These are phyloP conservation scores for Cantharis lateralis DNA, from an alignment of 2,888 invertebrate species.

Conservation along the genomic window DNA sequence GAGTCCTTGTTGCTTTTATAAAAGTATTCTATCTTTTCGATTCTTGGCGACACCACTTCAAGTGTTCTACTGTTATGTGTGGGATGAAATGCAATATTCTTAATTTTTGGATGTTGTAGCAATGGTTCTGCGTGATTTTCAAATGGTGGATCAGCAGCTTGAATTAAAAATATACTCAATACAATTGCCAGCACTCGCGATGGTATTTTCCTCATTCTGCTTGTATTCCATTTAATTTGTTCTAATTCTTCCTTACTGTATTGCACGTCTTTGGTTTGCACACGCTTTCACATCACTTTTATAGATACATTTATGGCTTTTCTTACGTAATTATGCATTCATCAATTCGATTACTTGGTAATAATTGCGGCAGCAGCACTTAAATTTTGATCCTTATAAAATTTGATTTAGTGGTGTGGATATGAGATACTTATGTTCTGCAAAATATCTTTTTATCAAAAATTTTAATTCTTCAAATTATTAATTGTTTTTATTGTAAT, in stretches of 20 bases:
- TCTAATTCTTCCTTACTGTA: conserved; percentile 13
- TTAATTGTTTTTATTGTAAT: background rate
- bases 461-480: background rate
- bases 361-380: background rate
- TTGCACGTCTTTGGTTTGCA: conserved; percentile 3
- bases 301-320: conserved; percentile 8
- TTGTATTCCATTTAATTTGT: conserved; percentile 42
- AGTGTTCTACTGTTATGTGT: conserved; percentile 3
- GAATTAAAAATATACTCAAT: conserved; percentile 53
- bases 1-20: background rate
- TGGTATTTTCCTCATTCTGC: conserved; percentile 55
- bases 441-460: background rate
- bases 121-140: conserved; percentile 41
- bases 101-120: conserved; percentile 24
- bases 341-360: conserved; percentile 16
- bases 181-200: conserved; percentile 52
- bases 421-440: background rate
- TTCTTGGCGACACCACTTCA: conserved; percentile 5
- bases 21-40: conserved; percentile 8
- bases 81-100: conserved; percentile 1
- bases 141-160: conserved; percentile 53
- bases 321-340: conserved; percentile 11
- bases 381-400: background rate
- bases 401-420: background rate
- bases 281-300: conserved; percentile 26